Evolutionary conservation across 2,797 vertebrate species (phyloP).

Genomic region (Epinephelus coioides): DNA sequence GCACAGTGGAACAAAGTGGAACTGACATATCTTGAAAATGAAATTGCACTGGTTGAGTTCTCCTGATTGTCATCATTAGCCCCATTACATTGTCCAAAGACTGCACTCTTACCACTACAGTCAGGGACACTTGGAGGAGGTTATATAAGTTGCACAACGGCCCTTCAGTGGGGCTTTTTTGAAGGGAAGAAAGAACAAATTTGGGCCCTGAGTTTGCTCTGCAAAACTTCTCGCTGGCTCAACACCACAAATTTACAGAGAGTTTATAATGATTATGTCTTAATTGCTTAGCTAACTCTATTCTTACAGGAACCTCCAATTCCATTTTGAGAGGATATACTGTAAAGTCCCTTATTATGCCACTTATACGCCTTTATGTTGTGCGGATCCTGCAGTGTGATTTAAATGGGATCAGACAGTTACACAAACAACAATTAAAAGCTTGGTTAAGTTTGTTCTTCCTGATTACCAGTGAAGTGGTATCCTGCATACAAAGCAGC

Average conservation of each 20-base stretch:
- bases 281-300: conserved; percentile 55
- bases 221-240: conserved; percentile 21
- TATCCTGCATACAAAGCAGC: conserved; percentile 71
- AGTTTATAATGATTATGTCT: conserved; percentile 52
- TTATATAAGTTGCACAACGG: background rate
- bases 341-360: conserved; percentile 64
- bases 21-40: conserved; percentile 14
- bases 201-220: background rate
- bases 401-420: conserved; percentile 80
- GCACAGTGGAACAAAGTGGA: conserved; percentile 18
- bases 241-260: conserved; percentile 25
- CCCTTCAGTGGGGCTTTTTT: background rate
- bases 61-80: conserved; percentile 29
- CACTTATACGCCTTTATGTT: conserved; percentile 61
- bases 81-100: conserved; percentile 19
- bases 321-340: conserved; percentile 63
- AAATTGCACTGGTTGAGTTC: conserved; percentile 13
- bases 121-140: conserved; percentile 5
- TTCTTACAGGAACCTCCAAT: conserved; percentile 48
- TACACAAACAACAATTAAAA: conserved; percentile 88
- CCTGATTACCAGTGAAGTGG: conserved; percentile 81
- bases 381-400: conserved; percentile 64
- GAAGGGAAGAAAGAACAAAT: background rate
- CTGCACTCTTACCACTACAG: background rate
- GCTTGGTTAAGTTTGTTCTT: conserved; percentile 86